Evolutionary conservation across 2,888 invertebrate genomes (phyloP), one percentile per base, ranked within the genome.

Genomic region (Holacanthella duospinosa): DNA sequence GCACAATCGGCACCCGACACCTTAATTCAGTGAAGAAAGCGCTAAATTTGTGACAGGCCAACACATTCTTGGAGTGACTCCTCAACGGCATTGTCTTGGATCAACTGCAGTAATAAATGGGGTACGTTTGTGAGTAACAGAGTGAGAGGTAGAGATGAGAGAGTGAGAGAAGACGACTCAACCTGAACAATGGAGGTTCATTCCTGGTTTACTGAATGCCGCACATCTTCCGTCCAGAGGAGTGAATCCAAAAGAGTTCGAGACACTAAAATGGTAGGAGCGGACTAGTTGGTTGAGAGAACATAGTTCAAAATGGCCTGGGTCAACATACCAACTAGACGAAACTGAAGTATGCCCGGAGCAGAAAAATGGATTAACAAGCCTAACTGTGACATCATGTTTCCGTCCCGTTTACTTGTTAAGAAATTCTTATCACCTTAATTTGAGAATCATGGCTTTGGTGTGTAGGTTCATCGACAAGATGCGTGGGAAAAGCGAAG

Each of bases 81-180:
- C 3, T 19, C 61, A 6, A 56, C 43, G 9, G 55, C 61, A 12
- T 25, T 61, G 6, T 9, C 61, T 21, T 56, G 61, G 61, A 61
- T 61, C 27, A 6, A 24, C 21, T n/a, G 61, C 9, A 28, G 25
- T 25, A 25, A 61, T 19, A 28, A 61, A 24, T 61, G 61, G 61
- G 61, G 61, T 29, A 56, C 56, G n/a, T 61, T 61, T 19, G 61
- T 61, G 9, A 56, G 61, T 24, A 61, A 56, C 24, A 21, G 61
- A 9, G 61, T 61, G 19, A 36, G 25, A 43, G n/a, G n/a, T n/a
- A n/a, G n/a, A n/a, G n/a, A n/a, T n/a, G n/a, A n/a, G n/a, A n/a
- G 61, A 61, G 43, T 56, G 55, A 43, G 61, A 61, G 29, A 61
- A 56, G 9, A 6, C 16, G 36, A 36, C 36, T 36, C 36, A 36